These are phyloP conservation scores for Apodemia zela DNA, from an alignment of 2,888 invertebrate species.

Conservation along the genomic window DNA sequence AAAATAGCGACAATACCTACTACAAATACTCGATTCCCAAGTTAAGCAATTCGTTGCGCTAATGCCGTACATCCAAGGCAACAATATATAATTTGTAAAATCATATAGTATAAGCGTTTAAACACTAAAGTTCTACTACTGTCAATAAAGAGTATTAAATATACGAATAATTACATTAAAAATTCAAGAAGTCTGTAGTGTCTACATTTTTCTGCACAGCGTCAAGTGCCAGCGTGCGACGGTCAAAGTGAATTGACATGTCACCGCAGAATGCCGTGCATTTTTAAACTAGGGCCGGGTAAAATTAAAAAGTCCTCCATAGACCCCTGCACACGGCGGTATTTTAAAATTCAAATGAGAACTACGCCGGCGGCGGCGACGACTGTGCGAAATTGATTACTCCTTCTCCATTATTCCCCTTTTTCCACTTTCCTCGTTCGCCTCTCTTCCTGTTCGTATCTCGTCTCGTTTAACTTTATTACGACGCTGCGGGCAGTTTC, in stretches of 20 bases:
- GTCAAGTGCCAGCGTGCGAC: slow-evolving; percentile 36
- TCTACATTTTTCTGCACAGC: slow-evolving; percentile 3
- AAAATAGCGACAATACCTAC: too few species aligned
- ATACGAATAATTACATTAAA: slow-evolving; percentile 10
- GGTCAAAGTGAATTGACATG: slow-evolving; percentile 74
- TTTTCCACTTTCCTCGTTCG: slow-evolving; percentile 69
- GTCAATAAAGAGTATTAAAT: too few species aligned
- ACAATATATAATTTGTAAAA: too few species aligned
- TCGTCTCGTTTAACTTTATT: slow-evolving; percentile 73
- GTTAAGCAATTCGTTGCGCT: too few species aligned
- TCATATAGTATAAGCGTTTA: background rate
- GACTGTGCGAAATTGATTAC: slow-evolving; percentile 80
- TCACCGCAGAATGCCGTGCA: slow-evolving; percentile 72
- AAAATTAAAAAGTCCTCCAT: slow-evolving; percentile 78
- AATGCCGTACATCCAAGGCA: too few species aligned
- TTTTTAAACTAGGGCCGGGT: slow-evolving; percentile 71
- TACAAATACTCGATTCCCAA: too few species aligned
- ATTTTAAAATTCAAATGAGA: slow-evolving; percentile 79
- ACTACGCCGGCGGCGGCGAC: slow-evolving; percentile 66
- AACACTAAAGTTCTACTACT: too few species aligned
- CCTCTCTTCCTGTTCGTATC: slow-evolving; percentile 63
- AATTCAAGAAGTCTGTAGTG: background rate
- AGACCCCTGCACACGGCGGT: slow-evolving; percentile 63
- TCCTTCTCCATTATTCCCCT: slow-evolving; percentile 78
- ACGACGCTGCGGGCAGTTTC: slow-evolving; percentile 47